Conservation (phyloP, 2,797 vertebrate species). For the Centropyge bicolor region DNA sequence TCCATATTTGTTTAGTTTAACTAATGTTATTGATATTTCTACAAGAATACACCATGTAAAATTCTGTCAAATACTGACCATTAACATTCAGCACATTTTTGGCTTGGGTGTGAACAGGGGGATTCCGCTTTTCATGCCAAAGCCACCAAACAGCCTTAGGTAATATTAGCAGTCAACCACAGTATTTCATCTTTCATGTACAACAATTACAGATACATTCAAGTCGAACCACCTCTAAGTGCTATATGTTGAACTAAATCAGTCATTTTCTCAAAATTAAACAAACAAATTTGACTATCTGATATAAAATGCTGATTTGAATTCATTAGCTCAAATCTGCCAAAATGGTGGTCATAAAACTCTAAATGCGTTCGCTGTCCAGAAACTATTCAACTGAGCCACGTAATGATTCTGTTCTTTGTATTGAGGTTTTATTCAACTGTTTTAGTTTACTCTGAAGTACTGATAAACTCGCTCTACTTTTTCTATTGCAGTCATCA, state of each 20-base stretch:
- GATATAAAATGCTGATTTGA: background rate
- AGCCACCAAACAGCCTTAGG: background rate
- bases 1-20: background rate
- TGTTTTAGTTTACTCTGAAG: background rate
- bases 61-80: background rate
- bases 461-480: background rate
- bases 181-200: background rate
- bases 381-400: background rate
- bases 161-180: background rate
- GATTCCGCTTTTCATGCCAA: background rate
- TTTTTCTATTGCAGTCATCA: background rate
- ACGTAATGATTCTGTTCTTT: background rate
- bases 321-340: background rate
- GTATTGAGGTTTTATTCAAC: background rate
- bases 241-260: background rate
- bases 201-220: background rate
- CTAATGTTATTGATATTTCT: background rate
- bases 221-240: background rate
- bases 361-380: background rate
- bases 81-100: background rate
- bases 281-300: background rate
- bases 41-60: background rate
- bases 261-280: background rate
- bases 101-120: background rate
- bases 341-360: background rate